Evolutionary conservation across 2,888 invertebrate species (phyloP).

Genomic region (Pyralis farinalis): DNA sequence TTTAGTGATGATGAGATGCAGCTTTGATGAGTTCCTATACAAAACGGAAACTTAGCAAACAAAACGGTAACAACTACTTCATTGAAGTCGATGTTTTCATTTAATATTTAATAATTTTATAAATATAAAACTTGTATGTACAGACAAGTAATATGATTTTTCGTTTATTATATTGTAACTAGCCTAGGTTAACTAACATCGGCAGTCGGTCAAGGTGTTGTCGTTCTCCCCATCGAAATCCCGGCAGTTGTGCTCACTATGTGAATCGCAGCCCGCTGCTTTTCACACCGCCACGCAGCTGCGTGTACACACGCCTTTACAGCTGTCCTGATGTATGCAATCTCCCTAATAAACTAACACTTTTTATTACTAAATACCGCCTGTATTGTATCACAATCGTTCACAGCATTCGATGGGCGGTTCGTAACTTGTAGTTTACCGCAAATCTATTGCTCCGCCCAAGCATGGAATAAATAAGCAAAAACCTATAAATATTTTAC

Average conservation of each 20-base stretch:
- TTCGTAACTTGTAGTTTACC: slow-evolving; percentile 27
- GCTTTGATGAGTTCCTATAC: too few relatives aligned
- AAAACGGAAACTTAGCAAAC: too few relatives aligned
- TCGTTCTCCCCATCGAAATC: slow-evolving; percentile 49
- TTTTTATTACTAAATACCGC: slow-evolving; percentile 55
- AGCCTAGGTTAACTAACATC: slow-evolving; percentile 19
- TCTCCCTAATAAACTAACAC: slow-evolving; percentile 74
- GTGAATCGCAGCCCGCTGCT: slow-evolving; percentile 60
- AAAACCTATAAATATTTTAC: too few relatives aligned
- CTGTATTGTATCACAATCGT: slow-evolving; percentile 9
- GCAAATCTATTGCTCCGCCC: slow-evolving; percentile 7
- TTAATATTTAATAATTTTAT: too few relatives aligned
- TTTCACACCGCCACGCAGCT: slow-evolving; percentile 74
- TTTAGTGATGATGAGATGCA: too few relatives aligned
- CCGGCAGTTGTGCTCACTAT: slow-evolving; percentile 48
- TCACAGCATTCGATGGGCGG: slow-evolving; percentile 27
- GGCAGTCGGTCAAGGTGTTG: slow-evolving; percentile 48
- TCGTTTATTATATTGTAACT: background rate
- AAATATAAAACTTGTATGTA: too few relatives aligned
- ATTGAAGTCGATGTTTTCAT: too few relatives aligned
- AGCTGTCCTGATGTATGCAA: slow-evolving; percentile 71
- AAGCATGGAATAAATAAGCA: too few relatives aligned
- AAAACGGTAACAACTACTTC: too few relatives aligned
- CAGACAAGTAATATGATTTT: too few relatives aligned
- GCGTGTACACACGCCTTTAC: slow-evolving; percentile 45